Conservation (phyloP, 2,797 vertebrate genomes). For the Bucorvus abyssinicus region DNA sequence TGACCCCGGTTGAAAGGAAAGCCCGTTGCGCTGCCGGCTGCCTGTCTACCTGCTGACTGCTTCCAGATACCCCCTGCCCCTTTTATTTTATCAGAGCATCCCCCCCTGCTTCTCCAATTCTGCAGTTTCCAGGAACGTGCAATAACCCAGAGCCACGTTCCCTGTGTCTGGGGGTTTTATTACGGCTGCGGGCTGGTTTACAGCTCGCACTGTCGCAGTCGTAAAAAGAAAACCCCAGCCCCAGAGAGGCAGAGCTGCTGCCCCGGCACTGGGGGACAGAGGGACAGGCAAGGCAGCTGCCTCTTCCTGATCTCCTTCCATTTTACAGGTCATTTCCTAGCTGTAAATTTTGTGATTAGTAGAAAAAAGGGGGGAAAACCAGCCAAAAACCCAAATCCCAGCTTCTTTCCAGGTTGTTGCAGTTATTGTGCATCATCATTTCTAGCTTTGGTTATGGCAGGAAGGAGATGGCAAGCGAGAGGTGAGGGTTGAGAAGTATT, state of each 20-base stretch:
- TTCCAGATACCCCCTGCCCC: slow-evolving; percentile 64
- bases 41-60: slow-evolving; percentile 69
- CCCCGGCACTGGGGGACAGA: not conserved
- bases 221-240: slow-evolving; percentile 2
- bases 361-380: not conserved
- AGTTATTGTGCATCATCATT: not conserved
- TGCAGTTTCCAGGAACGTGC: slow-evolving; percentile 34
- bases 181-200: slow-evolving; percentile 1
- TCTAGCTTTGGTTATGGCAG: not conserved
- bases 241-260: not conserved
- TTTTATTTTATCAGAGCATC: slow-evolving; percentile 41
- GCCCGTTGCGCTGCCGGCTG: slow-evolving; percentile 42
- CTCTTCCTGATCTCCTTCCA: slow-evolving; percentile 10
- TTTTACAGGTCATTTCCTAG: slow-evolving; percentile 33
- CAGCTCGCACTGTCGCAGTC: not conserved
- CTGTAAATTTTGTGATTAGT: not conserved
- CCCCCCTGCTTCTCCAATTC: not conserved
- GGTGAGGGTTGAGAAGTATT: not conserved
- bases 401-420: not conserved
- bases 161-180: slow-evolving; percentile 58
- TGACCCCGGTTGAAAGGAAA: slow-evolving; percentile 71
- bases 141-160: slow-evolving; percentile 21
- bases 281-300: not conserved
- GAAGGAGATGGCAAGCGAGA: not conserved
- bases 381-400: not conserved